phyloP scores from a whole-genome alignment of 2,113 vertebrate genomes.

The Misgurnus mizolepis region DNA sequence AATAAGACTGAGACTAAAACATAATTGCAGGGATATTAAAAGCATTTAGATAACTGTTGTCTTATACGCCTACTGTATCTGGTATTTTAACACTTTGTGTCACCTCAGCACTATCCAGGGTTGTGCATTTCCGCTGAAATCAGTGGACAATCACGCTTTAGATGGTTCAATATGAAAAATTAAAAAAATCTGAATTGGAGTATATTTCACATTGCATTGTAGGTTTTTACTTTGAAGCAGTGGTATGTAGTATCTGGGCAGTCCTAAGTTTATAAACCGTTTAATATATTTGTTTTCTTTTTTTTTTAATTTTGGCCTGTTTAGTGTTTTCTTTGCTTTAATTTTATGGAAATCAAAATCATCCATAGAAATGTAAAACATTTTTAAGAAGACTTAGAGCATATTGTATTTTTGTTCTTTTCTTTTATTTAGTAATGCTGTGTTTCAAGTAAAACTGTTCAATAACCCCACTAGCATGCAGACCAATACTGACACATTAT shows the following conservation, averaged over 20 bases:
- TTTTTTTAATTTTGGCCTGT: conserved; percentile 37
- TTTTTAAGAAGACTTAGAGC: conserved; percentile 13
- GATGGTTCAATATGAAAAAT: conserved; percentile 15
- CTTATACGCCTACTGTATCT: conserved; percentile 38
- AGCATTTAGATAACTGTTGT: conserved; percentile 24
- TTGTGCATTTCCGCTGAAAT: conserved; percentile 27
- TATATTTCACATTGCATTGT: background rate
- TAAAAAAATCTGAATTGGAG: conserved; percentile 4
- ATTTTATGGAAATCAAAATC: conserved; percentile 28
- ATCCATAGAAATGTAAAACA: conserved; percentile 17
- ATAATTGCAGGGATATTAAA: conserved; percentile 46
- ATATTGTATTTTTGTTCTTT: background rate
- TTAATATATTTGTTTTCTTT: conserved; percentile 34
- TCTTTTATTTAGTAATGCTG: conserved; percentile 14
- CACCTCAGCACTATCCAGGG: conserved; percentile 36
- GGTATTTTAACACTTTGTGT: conserved; percentile 17
- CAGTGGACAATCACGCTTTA: conserved; percentile 17
- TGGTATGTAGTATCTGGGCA: conserved; percentile 33
- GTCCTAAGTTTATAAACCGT: conserved; percentile 21
- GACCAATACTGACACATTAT: conserved; percentile 16
- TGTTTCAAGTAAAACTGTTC: conserved; percentile 22
- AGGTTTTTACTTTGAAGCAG: conserved; percentile 20
- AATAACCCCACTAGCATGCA: conserved; percentile 20
- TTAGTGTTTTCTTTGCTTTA: conserved; percentile 10
- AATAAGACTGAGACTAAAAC: conserved; percentile 23